Percentiles rank a stretch among this genome's conserved stretches.
Conservation (phyloP, 2,113 vertebrate genomes). For the Strigops habroptila region DNA sequence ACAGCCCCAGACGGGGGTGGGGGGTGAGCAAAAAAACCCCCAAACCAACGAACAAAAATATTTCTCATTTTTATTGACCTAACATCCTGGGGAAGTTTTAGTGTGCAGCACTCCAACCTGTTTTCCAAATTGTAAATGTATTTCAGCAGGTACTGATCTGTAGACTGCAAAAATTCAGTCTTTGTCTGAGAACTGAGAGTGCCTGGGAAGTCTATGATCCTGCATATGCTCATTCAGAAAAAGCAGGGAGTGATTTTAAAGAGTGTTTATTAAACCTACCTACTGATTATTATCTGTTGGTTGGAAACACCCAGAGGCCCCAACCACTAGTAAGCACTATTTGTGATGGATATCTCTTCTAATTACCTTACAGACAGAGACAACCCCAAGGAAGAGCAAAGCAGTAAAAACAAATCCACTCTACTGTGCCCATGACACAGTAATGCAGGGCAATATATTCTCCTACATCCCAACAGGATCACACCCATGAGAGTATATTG, state of each 20-base stretch:
- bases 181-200: not conserved
- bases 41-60: not conserved
- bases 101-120: not conserved
- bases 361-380: not conserved
- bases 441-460: not conserved
- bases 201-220: not conserved
- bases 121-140: not conserved
- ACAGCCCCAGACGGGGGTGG: not conserved
- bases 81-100: not conserved
- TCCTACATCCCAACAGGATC: not conserved
- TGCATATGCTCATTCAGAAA: not conserved
- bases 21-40: not conserved
- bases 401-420: not conserved
- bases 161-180: not conserved
- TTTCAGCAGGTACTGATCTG: not conserved
- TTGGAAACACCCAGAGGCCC: not conserved
- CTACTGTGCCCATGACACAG: fast-evolving
- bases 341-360: not conserved
- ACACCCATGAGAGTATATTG: fast-evolving
- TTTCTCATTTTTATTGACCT: not conserved
- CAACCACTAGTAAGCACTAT: not conserved
- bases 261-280: not conserved
- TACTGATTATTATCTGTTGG: not conserved
- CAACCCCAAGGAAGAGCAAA: not conserved
- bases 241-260: not conserved